phyloP scores from a whole-genome alignment of 2,888 invertebrate genomes.

The Drosophila glabriapex region DNA sequence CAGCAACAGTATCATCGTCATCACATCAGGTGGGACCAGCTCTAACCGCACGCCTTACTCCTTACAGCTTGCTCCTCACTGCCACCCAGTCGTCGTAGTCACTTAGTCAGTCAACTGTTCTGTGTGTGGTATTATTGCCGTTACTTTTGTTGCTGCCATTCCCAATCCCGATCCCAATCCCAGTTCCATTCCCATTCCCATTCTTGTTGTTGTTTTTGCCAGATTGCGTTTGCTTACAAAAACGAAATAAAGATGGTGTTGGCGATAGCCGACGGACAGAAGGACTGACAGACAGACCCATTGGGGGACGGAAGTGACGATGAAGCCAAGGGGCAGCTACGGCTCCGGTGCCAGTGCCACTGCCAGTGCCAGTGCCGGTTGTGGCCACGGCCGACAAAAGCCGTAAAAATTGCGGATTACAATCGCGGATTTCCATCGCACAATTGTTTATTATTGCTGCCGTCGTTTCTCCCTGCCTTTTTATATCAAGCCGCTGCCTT shows the following conservation, averaged over 20 bases:
- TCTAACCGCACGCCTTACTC: neutral
- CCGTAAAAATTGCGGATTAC: constrained; percentile 84
- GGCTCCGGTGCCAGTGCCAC: constrained; percentile 4
- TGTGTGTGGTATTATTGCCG: constrained; percentile 60
- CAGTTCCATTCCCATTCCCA: neutral
- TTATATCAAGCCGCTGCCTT: constrained; percentile 39
- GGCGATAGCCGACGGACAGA: constrained; percentile 53
- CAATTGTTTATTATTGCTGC: constrained; percentile 79
- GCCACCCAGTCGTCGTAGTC: constrained; percentile 41
- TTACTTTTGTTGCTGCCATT: constrained; percentile 57
- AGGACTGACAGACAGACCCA: neutral
- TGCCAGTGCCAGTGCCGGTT: neutral
- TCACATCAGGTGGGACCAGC: neutral
- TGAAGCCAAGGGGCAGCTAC: constrained; percentile 33
- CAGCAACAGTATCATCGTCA: neutral
- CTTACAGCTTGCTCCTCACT: neutral
- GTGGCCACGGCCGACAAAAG: constrained; percentile 66
- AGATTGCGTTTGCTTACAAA: constrained; percentile 68
- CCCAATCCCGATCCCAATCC: constrained; percentile 30
- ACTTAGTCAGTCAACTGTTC: constrained; percentile 71
- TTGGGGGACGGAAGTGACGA: constrained; percentile 67
- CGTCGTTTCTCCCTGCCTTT: constrained; percentile 38
- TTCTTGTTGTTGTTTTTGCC: constrained; percentile 57
- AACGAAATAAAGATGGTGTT: constrained; percentile 72
- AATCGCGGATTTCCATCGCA: constrained; percentile 83